phyloP scores from a whole-genome alignment of 1,140 invertebrate genomes.

The Drosophila virilis region DNA sequence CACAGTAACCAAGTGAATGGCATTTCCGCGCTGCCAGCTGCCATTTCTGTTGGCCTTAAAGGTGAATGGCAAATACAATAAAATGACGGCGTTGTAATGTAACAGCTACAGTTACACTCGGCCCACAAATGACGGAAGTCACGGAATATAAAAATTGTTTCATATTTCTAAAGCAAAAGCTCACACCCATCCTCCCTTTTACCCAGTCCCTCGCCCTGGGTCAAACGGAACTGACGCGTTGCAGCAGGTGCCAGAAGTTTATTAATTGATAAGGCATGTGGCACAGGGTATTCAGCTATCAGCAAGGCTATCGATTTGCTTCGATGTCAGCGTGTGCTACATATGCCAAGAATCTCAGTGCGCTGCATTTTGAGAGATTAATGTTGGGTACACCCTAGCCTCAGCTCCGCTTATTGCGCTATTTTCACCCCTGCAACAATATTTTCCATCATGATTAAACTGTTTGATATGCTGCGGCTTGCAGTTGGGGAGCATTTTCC shows the following conservation, averaged over 20 bases:
- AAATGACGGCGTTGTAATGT: slow-evolving; percentile 12
- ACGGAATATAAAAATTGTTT: slow-evolving; percentile 54
- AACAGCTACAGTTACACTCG: slow-evolving; percentile 8
- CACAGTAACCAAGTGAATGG: slow-evolving; percentile 26
- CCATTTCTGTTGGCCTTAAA: background rate
- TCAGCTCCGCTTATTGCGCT: too few relatives aligned
- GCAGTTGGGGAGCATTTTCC: slow-evolving; percentile 6
- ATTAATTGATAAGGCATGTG: slow-evolving; percentile 63
- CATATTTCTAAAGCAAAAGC: slow-evolving; percentile 2
- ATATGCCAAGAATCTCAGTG: slow-evolving; percentile 26
- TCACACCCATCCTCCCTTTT: background rate
- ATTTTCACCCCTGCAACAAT: background rate
- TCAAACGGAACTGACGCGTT: slow-evolving; percentile 23
- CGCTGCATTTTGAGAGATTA: slow-evolving; percentile 7
- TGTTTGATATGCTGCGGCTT: slow-evolving; percentile 18
- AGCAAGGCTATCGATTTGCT: slow-evolving; percentile 19
- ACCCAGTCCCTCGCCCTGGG: background rate
- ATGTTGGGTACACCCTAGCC: background rate
- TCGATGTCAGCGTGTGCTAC: slow-evolving; percentile 1
- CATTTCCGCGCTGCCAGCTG: slow-evolving; percentile 32
- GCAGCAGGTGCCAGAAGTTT: slow-evolving; percentile 46
- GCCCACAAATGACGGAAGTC: slow-evolving; percentile 58
- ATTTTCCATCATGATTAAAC: slow-evolving; percentile 25
- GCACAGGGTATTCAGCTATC: slow-evolving; percentile 4
- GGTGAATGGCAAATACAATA: slow-evolving; percentile 2